phyloP scores from a whole-genome alignment of 2,113 vertebrate genomes.

The Rissa tridactyla region DNA sequence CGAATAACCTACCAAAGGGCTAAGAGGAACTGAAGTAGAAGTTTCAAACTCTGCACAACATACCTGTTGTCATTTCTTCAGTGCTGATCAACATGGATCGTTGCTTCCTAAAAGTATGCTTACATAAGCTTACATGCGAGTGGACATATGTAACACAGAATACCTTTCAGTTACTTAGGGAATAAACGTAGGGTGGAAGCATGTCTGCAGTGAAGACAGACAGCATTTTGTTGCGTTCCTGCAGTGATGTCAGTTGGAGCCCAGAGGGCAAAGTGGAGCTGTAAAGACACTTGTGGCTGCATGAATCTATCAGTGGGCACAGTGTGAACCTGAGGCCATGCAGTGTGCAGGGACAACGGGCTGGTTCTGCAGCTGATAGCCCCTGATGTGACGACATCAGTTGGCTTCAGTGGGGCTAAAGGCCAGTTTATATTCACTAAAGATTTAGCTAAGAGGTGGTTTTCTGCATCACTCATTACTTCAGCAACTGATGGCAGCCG shows the following conservation, averaged over 20 bases:
- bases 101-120: not conserved
- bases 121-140: not conserved
- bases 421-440: not conserved
- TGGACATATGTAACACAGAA: not conserved
- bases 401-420: not conserved
- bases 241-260: not conserved
- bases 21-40: not conserved
- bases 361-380: not conserved
- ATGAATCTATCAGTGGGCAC: rapidly evolving
- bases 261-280: not conserved
- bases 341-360: rapidly evolving
- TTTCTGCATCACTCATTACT: not conserved
- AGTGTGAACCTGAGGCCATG: not conserved
- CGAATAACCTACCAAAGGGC: not conserved
- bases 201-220: not conserved
- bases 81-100: not conserved
- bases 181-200: not conserved
- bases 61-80: not conserved
- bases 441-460: not conserved
- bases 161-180: not conserved
- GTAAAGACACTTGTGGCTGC: not conserved
- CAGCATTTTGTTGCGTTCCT: not conserved
- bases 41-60: not conserved
- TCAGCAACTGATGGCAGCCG: not conserved
- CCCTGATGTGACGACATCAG: not conserved